These are phyloP conservation scores for Drosophila infuscata DNA, from an alignment of 2,888 invertebrate species.

Conservation along the genomic window DNA sequence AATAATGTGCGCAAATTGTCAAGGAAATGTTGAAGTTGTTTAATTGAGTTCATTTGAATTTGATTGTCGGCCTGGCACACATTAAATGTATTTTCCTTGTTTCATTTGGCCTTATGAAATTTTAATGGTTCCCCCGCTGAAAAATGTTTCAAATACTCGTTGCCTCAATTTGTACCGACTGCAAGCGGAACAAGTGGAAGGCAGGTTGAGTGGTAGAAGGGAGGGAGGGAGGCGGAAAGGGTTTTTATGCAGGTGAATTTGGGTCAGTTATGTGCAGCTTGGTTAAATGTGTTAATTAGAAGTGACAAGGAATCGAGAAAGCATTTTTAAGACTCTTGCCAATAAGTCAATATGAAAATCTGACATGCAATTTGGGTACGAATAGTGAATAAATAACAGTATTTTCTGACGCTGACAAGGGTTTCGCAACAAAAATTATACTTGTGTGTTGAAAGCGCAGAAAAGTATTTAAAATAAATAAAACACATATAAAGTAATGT, in stretches of 20 bases:
- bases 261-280: slow-evolving; percentile 33
- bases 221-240: too few relatives aligned
- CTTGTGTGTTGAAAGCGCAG: not conserved
- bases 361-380: slow-evolving; percentile 1
- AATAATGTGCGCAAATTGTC: slow-evolving; percentile 28
- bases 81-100: slow-evolving; percentile 67
- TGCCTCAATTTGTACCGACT: not conserved
- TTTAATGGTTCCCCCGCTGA: slow-evolving; percentile 52
- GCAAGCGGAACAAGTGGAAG: not conserved
- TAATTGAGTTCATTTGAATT: slow-evolving; percentile 69
- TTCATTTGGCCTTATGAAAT: slow-evolving; percentile 61
- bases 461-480: not conserved
- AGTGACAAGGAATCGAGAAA: slow-evolving; percentile 49
- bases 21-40: slow-evolving; percentile 32
- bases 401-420: not conserved
- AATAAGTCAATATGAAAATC: slow-evolving; percentile 2
- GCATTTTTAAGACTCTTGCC: slow-evolving; percentile 27
- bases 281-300: slow-evolving; percentile 48
- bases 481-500: too few relatives aligned
- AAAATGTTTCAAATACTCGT: slow-evolving; percentile 50
- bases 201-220: too few relatives aligned
- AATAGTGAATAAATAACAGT: not conserved
- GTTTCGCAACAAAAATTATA: not conserved
- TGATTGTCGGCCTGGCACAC: slow-evolving; percentile 58
- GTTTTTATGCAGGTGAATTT: slow-evolving; percentile 25